Base-by-base conservation (phyloP, 2,797 vertebrate species). In the Chrysocyon brachyurus region DNA sequence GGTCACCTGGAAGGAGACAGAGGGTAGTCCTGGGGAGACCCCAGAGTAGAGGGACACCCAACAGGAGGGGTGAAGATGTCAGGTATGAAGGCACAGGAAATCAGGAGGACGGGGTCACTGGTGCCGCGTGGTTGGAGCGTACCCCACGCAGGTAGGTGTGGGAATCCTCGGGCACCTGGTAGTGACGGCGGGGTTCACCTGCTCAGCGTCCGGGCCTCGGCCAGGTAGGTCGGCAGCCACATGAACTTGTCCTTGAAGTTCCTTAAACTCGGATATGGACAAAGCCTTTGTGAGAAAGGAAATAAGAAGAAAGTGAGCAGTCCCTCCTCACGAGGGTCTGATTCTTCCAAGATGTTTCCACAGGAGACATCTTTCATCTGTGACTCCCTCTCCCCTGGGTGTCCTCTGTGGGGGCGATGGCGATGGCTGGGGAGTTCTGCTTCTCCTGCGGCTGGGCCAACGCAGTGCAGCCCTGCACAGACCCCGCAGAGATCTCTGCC, bases 131-230 rank as follows among this genome's bases (percentile, higher is more conserved):
- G 24, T 3, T 6, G 5, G 16, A 28, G 96, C 97, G 90, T 77
- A 99, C 99, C 98, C 99, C 98, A 96, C 99, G 99, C 91, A 99
- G 97, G 97, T 99, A 99, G 40, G 99, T 99, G 97, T 99, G 99
- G 0, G 99, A 99, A 87, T 99, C 97, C 99, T 99, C 99, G 0
- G 99, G 99, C 99, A 99, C 99, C 97, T 99, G 99, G 0, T 98
- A 99, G 95, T 99, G 87, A 99, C 98, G 83, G 98, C 99, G 1
- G 99, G 99, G 97, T 99, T 99, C 86, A 99, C 99, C n/a, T 98
- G 97, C 96, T 99, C 99, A 0, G 99, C 99, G 97, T 99, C 99
- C 99, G 99, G 99, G 61, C 99, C 99, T 1, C 98, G 98, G 4
- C 98, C 98, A 11, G 99, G 99, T 0, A 99, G 95, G 93, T 99